Conservation (phyloP, 1,140 invertebrate species). For the Sminthurides bifidus region DNA sequence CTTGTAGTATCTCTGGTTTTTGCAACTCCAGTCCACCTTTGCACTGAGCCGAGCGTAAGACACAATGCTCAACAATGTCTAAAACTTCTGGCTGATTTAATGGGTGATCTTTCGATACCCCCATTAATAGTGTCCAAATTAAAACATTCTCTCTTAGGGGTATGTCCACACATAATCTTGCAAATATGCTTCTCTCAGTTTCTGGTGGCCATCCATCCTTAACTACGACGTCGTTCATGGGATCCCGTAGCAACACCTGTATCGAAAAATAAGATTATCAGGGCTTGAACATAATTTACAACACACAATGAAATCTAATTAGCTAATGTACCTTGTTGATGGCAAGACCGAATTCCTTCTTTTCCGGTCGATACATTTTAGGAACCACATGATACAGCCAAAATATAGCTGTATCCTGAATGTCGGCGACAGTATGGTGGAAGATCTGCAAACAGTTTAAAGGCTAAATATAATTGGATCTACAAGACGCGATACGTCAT, state of each 20-base stretch:
- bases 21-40: conserved; percentile 47
- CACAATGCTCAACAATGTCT: conserved; percentile 70
- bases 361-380: conserved; percentile 56
- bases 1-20: conserved; percentile 73
- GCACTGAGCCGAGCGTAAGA: conserved; percentile 66
- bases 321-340: conserved; percentile 57
- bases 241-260: conserved; percentile 25
- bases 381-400: conserved; percentile 76
- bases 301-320: background rate
- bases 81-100: conserved; percentile 67
- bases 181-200: conserved; percentile 60
- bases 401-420: conserved; percentile 65
- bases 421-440: conserved; percentile 56
- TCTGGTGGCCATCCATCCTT: conserved; percentile 91
- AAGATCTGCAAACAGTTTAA: conserved; percentile 44
- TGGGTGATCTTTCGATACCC: conserved; percentile 71
- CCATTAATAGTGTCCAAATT: conserved; percentile 65
- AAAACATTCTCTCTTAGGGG: conserved; percentile 73
- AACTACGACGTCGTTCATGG: conserved; percentile 22
- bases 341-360: conserved; percentile 61
- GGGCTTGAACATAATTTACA: conserved; percentile 1
- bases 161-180: conserved; percentile 73
- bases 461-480: background rate
- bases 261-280: background rate
- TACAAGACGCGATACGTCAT: too few relatives aligned